A percentile compares a stretch with the other conserved stretches of the same genome.
Conservation (phyloP, 2,797 vertebrate species). For the Paramormyrops hopkinsi region DNA sequence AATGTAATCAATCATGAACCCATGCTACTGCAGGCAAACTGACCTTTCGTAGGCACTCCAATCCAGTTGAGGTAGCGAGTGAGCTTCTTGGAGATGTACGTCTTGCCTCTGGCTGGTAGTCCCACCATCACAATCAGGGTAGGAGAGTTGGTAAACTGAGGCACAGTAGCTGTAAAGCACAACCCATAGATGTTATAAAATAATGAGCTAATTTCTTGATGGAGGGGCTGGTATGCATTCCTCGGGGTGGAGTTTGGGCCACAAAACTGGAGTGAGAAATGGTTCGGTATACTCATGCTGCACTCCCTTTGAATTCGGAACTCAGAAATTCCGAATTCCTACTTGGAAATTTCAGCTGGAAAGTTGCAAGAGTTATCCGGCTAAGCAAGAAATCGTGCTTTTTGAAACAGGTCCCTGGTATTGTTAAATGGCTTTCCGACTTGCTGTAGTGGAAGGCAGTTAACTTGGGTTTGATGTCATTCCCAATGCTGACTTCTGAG, state of each 20-base stretch:
- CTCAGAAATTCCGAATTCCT: neutral
- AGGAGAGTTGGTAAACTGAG: constrained; percentile 88
- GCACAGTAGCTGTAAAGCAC: constrained; percentile 67
- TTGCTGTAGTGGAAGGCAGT: no score
- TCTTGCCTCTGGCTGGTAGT: constrained; percentile 81
- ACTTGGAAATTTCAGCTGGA: neutral
- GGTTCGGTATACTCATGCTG: neutral
- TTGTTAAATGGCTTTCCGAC: neutral
- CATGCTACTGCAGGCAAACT: neutral
- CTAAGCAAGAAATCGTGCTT: neutral
- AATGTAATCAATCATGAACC: neutral
- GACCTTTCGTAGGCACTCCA: constrained; percentile 69
- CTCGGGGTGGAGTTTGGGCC: neutral
- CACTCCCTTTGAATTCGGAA: neutral
- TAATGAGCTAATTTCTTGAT: neutral
- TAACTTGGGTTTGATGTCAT: neutral
- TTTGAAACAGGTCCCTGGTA: neutral
- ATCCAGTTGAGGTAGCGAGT: constrained; percentile 77
- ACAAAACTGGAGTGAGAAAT: neutral
- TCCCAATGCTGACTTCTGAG: neutral
- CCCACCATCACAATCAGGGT: constrained; percentile 90
- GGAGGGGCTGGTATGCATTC: neutral
- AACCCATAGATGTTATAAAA: constrained; percentile 9
- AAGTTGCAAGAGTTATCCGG: no score
- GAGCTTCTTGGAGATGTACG: constrained; percentile 89